Conservation (phyloP, 2,888 invertebrate genomes). For the Lasioglossum oenotherae region DNA sequence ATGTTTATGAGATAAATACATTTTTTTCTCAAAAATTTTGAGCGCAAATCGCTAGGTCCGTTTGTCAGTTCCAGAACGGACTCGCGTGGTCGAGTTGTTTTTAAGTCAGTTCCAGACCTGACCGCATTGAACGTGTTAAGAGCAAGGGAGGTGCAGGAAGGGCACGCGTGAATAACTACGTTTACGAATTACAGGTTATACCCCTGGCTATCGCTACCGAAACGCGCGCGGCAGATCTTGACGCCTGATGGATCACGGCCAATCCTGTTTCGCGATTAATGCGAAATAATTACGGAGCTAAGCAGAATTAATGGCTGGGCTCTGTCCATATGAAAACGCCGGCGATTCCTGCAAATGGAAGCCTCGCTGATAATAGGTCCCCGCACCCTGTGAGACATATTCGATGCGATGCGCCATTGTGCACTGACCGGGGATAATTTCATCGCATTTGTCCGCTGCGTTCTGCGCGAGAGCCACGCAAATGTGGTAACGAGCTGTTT, state of each 20-base stretch:
- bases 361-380: conserved; percentile 23
- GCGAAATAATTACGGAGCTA: conserved; percentile 74
- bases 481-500: conserved; percentile 49
- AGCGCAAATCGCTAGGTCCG: too few relatives aligned
- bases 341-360: conserved; percentile 61
- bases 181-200: conserved; percentile 34
- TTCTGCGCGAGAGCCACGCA: conserved; percentile 1
- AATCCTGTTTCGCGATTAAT: conserved; percentile 72
- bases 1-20: too few relatives aligned
- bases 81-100: too few relatives aligned
- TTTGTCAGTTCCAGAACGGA: too few relatives aligned
- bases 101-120: too few relatives aligned
- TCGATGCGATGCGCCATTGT: conserved; percentile 40
- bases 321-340: conserved; percentile 62
- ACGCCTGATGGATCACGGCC: conserved; percentile 73
- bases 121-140: too few relatives aligned
- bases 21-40: too few relatives aligned
- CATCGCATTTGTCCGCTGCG: conserved; percentile 33
- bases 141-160: neutral
- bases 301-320: conserved; percentile 71
- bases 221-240: conserved; percentile 51
- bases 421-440: conserved; percentile 45
- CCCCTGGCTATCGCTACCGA: neutral
- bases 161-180: conserved; percentile 52
- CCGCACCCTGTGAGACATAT: conserved; percentile 6